Base-by-base conservation (phyloP, 2,797 vertebrate species). In the Tokudaia muenninki region DNA sequence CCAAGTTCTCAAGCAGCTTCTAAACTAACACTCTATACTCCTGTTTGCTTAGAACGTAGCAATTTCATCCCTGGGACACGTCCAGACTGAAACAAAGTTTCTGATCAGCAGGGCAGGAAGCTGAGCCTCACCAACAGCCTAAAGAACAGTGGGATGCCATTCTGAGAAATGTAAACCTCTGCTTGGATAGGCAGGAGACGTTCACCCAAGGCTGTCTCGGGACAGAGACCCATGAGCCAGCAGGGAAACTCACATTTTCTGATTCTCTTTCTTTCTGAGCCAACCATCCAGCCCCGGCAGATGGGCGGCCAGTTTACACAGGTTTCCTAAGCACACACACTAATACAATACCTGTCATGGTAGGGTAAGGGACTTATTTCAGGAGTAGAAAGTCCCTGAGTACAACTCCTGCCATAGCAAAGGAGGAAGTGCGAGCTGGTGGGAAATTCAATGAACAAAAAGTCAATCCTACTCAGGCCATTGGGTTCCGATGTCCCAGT, bases 391-490 rank as follows among this genome's bases (percentile, higher is more conserved):
- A 12, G 44, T 24, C 79, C 74, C 67, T 12, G 16, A 61, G 55
- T 17, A 41, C 19, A 52, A 95, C 80, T 63, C 86, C 61, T 72
- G 70, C 52, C 22, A 37, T 1, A 61, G 59, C 92, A 92, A 65
- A 95, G 52, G 86, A 90, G 63, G 65, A 82, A 63, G 26, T 14
- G 0, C 8, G n/a, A 41, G 81, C 77, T 78, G 34, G 13, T 41
- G 59, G 96, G 93, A 97, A 97, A 97, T 47, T 96, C 96, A 88
- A 94, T 96, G 75, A 21, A 31, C 75, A 57, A 26, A 92, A 93
- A 84, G 83, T 90, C 96, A 92, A 97, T 97, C 75, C 90, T 61
- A n/a, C 75, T 87, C 86, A 94, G 96, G 95, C 95, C 96, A 81
- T 52, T 37, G 91, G 97, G 94, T 67, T 34, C 75, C n/a, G 0